These are phyloP conservation scores for Callochromis pleurospilus DNA, from an alignment of 2,113 vertebrate genomes.

Conservation along the genomic window DNA sequence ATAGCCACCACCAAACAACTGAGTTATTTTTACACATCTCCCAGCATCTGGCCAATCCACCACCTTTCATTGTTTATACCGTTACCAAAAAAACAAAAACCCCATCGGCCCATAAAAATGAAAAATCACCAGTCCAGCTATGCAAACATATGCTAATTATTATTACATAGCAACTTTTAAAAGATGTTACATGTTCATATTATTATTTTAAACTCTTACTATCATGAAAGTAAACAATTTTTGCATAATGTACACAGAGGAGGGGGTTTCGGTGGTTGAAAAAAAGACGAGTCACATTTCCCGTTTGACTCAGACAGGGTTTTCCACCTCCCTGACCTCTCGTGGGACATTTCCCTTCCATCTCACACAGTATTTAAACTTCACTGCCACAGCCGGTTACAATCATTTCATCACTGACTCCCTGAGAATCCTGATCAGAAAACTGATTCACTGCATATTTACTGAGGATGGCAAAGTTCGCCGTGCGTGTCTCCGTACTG, in stretches of 20 bases:
- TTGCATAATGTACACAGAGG: neutral
- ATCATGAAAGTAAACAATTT: neutral
- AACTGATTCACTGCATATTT: neutral
- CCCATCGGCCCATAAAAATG: neutral
- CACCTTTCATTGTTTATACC: neutral
- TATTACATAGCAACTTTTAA: neutral
- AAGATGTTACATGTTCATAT: neutral
- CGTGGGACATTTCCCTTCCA: neutral
- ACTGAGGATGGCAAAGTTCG: constrained; percentile 29
- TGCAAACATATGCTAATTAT: neutral
- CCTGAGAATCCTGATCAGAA: neutral
- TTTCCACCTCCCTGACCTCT: neutral
- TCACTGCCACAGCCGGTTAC: neutral
- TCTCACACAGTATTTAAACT: constrained; percentile 21
- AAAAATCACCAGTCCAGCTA: neutral
- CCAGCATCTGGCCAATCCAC: neutral
- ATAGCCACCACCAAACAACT: neutral
- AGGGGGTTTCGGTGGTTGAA: neutral
- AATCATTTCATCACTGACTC: neutral
- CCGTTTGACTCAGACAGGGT: neutral
- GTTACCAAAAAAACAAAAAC: neutral
- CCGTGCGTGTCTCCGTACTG: constrained; percentile 5
- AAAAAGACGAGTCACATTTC: neutral
- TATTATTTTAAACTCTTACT: neutral
- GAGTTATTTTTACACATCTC: neutral